phyloP scores from a whole-genome alignment of 2,888 invertebrate species.

The Pseudococcus longispinus region DNA sequence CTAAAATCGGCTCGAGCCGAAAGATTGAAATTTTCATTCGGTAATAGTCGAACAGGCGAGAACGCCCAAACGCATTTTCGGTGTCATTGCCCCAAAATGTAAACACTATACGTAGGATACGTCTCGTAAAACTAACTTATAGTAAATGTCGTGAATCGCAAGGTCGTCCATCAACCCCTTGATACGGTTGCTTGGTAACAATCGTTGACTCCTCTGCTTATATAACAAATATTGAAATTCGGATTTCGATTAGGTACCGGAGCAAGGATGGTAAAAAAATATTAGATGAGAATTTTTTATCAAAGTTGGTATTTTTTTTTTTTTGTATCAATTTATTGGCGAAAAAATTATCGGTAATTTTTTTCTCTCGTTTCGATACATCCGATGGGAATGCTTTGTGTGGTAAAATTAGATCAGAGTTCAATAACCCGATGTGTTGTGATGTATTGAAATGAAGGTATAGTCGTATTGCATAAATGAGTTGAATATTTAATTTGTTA shows the following conservation, averaged over 20 bases:
- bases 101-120: conserved; percentile 42
- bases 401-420: conserved; percentile 28
- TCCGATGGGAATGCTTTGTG: conserved; percentile 15
- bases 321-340: not conserved
- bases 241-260: not conserved
- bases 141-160: conserved; percentile 40
- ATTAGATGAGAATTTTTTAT: not conserved
- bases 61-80: conserved; percentile 25
- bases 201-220: conserved; percentile 16
- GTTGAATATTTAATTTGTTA: conserved; percentile 34
- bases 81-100: conserved; percentile 53
- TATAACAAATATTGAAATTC: conserved; percentile 31
- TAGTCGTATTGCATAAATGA: conserved; percentile 35
- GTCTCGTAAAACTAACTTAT: conserved; percentile 31
- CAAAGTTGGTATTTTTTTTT: not conserved
- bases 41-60: not conserved
- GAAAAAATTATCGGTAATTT: not conserved
- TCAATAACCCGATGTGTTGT: conserved; percentile 29
- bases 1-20: not conserved
- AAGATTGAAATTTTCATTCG: not conserved
- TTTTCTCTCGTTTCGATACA: not conserved
- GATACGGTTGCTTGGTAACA: conserved; percentile 50
- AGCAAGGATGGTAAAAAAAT: not conserved
- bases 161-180: conserved; percentile 55
- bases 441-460: conserved; percentile 40